Evolutionary conservation across 2,113 vertebrate genomes (phyloP).

Genomic region (Illadopsis cleaveri): DNA sequence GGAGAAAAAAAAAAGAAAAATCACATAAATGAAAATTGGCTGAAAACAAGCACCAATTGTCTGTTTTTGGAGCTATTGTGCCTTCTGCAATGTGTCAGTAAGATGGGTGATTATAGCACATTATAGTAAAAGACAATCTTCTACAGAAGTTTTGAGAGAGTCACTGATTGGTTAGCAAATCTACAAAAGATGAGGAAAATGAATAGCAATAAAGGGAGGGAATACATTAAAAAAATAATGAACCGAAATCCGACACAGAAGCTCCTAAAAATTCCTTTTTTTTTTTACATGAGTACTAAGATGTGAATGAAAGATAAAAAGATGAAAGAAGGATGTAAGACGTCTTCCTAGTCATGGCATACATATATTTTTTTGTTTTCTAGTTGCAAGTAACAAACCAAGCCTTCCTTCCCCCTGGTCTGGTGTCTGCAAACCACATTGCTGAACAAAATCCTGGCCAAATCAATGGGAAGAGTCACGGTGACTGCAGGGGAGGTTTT

Average conservation of each 20-base stretch:
- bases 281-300: neutral
- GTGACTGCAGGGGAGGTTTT: neutral
- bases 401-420: neutral
- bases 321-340: neutral
- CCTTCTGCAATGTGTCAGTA: neutral
- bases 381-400: neutral
- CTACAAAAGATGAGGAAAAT: constrained; percentile 7
- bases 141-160: constrained; percentile 5
- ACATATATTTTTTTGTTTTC: neutral
- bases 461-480: neutral
- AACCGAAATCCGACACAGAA: neutral
- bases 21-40: constrained; percentile 42
- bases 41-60: constrained; percentile 51
- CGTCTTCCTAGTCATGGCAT: rapidly evolving
- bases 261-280: neutral
- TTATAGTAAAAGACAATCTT: constrained; percentile 46
- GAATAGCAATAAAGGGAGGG: neutral
- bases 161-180: constrained; percentile 24
- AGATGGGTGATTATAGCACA: constrained; percentile 42
- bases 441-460: neutral
- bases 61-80: constrained; percentile 36
- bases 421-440: neutral
- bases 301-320: neutral
- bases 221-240: neutral
- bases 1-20: neutral